Percentiles rank a stretch among this genome's conserved stretches.
Conservation (phyloP, 2,797 vertebrate genomes). For the Gephyroberyx darwinii region DNA sequence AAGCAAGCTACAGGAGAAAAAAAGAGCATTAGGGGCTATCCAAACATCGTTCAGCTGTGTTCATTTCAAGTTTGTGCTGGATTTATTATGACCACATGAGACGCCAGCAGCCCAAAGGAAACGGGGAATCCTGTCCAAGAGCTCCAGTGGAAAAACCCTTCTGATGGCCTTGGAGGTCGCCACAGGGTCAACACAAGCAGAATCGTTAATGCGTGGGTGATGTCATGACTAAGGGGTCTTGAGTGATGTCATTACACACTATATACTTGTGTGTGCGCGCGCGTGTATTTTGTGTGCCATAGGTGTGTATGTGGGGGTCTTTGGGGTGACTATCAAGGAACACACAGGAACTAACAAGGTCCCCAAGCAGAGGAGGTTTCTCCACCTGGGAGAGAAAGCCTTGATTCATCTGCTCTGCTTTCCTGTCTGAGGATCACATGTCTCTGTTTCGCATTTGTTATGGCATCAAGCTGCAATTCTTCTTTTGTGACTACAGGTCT, state of each 20-base stretch:
- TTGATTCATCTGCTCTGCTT: slow-evolving; percentile 34
- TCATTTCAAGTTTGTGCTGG: slow-evolving; percentile 59
- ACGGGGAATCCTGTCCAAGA: slow-evolving; percentile 63
- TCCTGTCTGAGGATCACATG: slow-evolving; percentile 40
- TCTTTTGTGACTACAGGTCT: not conserved
- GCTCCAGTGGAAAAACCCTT: slow-evolving; percentile 52
- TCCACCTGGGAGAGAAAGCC: slow-evolving; percentile 28
- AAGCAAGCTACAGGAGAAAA: slow-evolving; percentile 29
- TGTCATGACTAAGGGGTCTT: slow-evolving; percentile 67
- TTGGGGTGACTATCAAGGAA: too few species aligned
- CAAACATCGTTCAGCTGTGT: slow-evolving; percentile 70
- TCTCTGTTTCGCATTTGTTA: not conserved
- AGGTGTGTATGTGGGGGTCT: slow-evolving; percentile 23
- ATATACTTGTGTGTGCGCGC: slow-evolving; percentile 7
- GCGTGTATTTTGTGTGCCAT: not conserved
- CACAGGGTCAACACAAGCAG: slow-evolving; percentile 62
- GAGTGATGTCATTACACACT: slow-evolving; percentile 46
- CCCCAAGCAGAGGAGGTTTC: slow-evolving; percentile 51
- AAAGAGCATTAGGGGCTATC: slow-evolving; percentile 37
- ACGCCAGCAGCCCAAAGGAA: slow-evolving; percentile 68
- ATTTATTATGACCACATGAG: slow-evolving; percentile 77
- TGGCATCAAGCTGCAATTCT: not conserved
- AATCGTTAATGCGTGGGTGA: slow-evolving; percentile 64
- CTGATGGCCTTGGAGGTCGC: slow-evolving; percentile 59
- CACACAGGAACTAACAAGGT: slow-evolving; percentile 49